Conservation (phyloP, 2,113 vertebrate genomes). For the Alexandromys fortis region DNA sequence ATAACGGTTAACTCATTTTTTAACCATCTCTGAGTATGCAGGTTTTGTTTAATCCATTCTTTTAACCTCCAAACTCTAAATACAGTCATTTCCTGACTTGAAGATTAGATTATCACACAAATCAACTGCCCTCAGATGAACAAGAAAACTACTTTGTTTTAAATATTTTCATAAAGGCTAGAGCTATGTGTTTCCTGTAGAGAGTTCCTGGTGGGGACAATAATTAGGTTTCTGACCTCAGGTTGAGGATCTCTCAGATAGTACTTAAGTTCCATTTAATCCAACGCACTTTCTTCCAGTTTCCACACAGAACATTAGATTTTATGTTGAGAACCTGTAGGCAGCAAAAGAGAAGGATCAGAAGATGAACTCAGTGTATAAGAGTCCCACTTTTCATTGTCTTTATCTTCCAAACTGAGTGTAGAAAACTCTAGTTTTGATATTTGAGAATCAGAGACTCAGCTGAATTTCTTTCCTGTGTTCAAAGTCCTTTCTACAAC, state of each 20-base stretch:
- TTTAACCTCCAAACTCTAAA: neutral
- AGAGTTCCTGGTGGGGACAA: neutral
- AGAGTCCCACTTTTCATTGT: slow-evolving; percentile 38
- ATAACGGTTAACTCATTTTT: slow-evolving; percentile 4
- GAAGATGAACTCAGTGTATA: slow-evolving; percentile 20
- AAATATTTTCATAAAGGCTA: slow-evolving; percentile 15
- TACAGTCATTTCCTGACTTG: neutral
- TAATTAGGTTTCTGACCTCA: slow-evolving; percentile 67
- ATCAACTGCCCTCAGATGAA: neutral
- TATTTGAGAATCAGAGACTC: slow-evolving; percentile 11
- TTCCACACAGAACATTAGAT: neutral
- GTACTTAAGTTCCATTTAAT: slow-evolving; percentile 22
- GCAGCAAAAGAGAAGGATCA: slow-evolving; percentile 31
- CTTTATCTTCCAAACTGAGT: slow-evolving; percentile 37
- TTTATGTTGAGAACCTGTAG: slow-evolving; percentile 38
- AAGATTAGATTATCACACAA: neutral
- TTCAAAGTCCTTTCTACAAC: slow-evolving; percentile 1
- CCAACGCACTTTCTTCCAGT: slow-evolving; percentile 54
- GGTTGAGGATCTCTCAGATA: slow-evolving; percentile 1
- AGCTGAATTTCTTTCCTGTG: neutral
- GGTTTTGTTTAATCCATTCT: neutral
- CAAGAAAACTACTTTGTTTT: neutral
- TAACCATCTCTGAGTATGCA: neutral
- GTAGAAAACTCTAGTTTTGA: neutral
- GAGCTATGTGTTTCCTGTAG: neutral